Base-by-base conservation (phyloP, 2,888 invertebrate genomes). In the Agrotis exclamationis region DNA sequence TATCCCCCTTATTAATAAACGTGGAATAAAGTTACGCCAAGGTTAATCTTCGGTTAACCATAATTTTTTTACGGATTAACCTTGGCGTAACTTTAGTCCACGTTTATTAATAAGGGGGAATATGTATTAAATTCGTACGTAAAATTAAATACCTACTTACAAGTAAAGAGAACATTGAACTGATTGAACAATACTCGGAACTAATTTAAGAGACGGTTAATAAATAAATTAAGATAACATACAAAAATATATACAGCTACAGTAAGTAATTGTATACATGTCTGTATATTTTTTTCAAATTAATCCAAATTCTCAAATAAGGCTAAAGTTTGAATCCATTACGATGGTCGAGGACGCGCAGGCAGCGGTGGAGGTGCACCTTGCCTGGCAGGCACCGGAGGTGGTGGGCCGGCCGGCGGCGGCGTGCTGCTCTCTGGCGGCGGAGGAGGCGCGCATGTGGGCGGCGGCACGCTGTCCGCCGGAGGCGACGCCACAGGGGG, bases 351-450 rank as follows among this genome's bases (percentile, higher is more conserved):
- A 45, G 97, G 97, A 67, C 97, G 96, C 51, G 97, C 97, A 5
- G 97, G 97, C 80, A 97, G 92, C 0, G 97, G 97, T 24, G 97
- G 97, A 9, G 97, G 97, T 20, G 96, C 96, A 7, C 96, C 95
- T 67, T 96, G 96, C 71, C 97, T 93, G 1, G 97, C 96, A 1
- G 97, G 97, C 44, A 97, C 96, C 18, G 88, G 96, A 24, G 90
- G 96, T 76, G 93, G 96, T 64, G 92, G 94, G 71, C 93, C 94
- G 0, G 85, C 56, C 2, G 95, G 91, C n/a, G 92, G 93, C 14
- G 92, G 95, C 16, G 97, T 87, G 69, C 85, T 88, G 57, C 88
- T 88, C 16, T 92, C 91, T 3, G 92, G 93, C 4, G 91, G 93
- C 14, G 94, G 96, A 20, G 97, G 97, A 56, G 97, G 96, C 16